A percentile compares a stretch with the other conserved stretches of the same genome.
Evolutionary conservation across 2,113 vertebrate species (phyloP).

Genomic region (Nothoprocta pentlandii): DNA sequence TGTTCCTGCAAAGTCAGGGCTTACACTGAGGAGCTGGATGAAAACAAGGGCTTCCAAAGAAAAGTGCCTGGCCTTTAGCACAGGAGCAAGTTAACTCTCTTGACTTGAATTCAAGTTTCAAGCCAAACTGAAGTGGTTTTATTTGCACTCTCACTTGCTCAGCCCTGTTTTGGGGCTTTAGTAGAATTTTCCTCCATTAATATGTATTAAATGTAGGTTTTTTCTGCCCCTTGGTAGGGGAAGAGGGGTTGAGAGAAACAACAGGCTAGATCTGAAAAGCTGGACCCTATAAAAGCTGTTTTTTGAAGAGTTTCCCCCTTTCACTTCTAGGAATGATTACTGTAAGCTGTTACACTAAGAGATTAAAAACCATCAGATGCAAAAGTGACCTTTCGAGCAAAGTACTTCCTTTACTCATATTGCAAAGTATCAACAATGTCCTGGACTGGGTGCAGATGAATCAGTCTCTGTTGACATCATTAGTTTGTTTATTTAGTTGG

Average conservation of each 20-base stretch:
- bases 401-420: conserved; percentile 62
- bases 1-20: conserved; percentile 20
- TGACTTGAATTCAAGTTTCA: conserved; percentile 27
- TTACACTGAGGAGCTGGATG: conserved; percentile 17
- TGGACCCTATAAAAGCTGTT: neutral
- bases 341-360: neutral
- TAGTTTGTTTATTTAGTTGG: neutral
- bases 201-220: neutral
- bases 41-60: conserved; percentile 40
- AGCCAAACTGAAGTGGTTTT: neutral
- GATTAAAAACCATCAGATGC: conserved; percentile 48
- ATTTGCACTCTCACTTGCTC: neutral
- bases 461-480: conserved; percentile 65
- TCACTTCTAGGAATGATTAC: neutral
- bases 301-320: neutral
- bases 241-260: neutral
- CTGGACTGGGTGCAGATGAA: conserved; percentile 22
- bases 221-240: neutral
- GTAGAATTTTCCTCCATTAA: neutral
- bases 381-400: conserved; percentile 41
- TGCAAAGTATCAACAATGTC: conserved; percentile 52
- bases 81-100: conserved; percentile 40
- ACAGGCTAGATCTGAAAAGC: neutral
- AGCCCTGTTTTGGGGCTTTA: neutral
- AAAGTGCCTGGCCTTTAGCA: neutral